phyloP scores from a whole-genome alignment of 1,140 invertebrate genomes.

The Apis dorsata region DNA sequence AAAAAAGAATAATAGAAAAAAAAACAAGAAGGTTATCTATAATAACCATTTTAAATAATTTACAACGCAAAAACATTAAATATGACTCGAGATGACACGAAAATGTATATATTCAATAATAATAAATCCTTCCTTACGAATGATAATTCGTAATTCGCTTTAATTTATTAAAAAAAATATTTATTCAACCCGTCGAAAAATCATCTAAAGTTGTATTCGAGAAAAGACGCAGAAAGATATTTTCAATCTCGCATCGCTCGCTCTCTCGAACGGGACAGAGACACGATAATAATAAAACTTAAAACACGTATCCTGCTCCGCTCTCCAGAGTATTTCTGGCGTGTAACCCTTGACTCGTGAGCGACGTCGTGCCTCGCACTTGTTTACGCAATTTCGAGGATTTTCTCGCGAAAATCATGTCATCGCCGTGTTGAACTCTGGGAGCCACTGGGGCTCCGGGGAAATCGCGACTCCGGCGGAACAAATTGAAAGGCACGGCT shows the following conservation, averaged over 20 bases:
- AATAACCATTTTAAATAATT: neutral
- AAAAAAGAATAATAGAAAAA: neutral
- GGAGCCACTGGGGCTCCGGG: neutral
- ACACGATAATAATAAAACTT: conserved; percentile 6
- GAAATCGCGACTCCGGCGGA: neutral
- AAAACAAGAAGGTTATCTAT: neutral
- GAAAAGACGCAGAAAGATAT: neutral
- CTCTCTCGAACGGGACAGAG: neutral
- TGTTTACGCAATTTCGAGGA: conserved; percentile 35
- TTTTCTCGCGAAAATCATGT: conserved; percentile 25
- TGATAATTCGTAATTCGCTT: neutral
- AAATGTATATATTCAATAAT: neutral
- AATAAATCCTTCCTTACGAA: neutral
- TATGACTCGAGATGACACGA: neutral
- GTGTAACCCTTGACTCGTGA: conserved; percentile 50
- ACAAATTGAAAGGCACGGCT: conserved; percentile 5
- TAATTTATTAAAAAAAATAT: neutral
- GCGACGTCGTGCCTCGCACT: conserved; percentile 8
- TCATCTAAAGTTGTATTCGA: no score
- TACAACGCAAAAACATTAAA: no score
- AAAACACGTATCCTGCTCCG: neutral
- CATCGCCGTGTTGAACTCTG: neutral
- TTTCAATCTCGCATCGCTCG: neutral
- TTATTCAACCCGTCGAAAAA: neutral
- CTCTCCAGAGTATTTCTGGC: conserved; percentile 43